Base-by-base conservation (phyloP, 2,888 invertebrate genomes). In the Tineola bisselliella region DNA sequence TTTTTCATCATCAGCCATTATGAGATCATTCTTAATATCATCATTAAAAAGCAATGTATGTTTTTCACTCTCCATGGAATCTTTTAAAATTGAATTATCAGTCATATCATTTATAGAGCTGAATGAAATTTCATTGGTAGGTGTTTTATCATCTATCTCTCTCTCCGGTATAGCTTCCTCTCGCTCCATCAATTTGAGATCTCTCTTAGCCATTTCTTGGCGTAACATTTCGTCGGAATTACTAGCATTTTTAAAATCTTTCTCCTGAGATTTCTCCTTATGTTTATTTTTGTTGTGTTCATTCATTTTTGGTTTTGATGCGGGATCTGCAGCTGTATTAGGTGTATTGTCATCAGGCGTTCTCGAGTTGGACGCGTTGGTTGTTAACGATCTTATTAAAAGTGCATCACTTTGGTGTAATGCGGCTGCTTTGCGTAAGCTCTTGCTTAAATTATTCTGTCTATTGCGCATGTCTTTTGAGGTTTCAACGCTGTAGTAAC, bases 41-140 rank as follows among this genome's bases (percentile, higher is more conserved):
- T 88, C 87, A 56, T 86, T 82, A 38, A 82, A 73, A 64, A 86
- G 65, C 73, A 82, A 74, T 30, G 77, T 74, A 64, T 87, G 84
- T 64, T 86, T 84, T 66, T 86, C 87, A 65, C 87, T 87, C 62
- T 87, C 88, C 69, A 87, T 72, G 15, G 88, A 88, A 67, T 87
- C 87, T 66, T 80, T 86, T 1, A 87, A 66, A 62, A 87, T 75
- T 43, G 87, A 86, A 61, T 86, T 86, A 66, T 87, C 87, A 54
- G 87, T 87, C 65, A 84, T 80, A 68, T 87, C 88, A 63, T 86
- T 86, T 52, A 86, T 79, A 10, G 87, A 87, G 69, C 84, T 82
- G 62, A 86, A 74, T 44, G 87, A 87, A 61, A 87, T 69, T 66
- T 88, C 88, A 60, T 87, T 87, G 0, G 87, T 87, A n/a, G 88